These are phyloP conservation scores for Scaptomyza caliginosa DNA, from an alignment of 2,888 invertebrate species.

Conservation along the genomic window DNA sequence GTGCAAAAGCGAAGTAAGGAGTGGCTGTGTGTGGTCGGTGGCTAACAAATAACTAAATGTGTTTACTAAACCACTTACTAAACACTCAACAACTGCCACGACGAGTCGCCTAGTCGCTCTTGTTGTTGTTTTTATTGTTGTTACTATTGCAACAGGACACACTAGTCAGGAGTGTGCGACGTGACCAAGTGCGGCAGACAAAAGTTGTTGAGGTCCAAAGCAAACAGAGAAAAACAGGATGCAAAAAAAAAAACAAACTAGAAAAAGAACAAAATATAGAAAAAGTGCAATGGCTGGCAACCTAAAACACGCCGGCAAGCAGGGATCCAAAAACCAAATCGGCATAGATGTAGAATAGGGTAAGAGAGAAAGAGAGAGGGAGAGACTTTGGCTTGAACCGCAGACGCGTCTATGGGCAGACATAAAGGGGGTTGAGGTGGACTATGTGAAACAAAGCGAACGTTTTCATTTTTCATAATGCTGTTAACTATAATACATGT, in stretches of 20 bases:
- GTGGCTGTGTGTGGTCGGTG: conserved; percentile 45
- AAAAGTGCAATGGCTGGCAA: conserved; percentile 46
- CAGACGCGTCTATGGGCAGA: conserved; percentile 63
- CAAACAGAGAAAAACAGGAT: conserved; percentile 27
- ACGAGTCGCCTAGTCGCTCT: conserved; percentile 17
- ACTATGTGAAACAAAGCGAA: conserved; percentile 29
- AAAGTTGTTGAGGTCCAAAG: conserved; percentile 28
- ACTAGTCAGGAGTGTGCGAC: conserved; percentile 53
- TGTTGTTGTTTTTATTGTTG: conserved; percentile 4
- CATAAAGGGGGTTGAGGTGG: neutral
- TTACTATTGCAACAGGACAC: conserved; percentile 28
- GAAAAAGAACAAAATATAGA: conserved; percentile 29
- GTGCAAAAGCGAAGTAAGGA: conserved; percentile 4
- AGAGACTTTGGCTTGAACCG: conserved; percentile 42
- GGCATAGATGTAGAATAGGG: conserved; percentile 33
- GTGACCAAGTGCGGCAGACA: conserved; percentile 69
- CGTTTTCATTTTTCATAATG: conserved; percentile 75
- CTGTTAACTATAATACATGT: conserved; percentile 55
- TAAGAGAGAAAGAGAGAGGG: conserved; percentile 1
- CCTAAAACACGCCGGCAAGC: conserved; percentile 20
- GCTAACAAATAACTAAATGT: conserved; percentile 77
- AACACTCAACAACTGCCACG: conserved; percentile 73
- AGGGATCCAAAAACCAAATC: conserved; percentile 34
- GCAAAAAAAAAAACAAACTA: conserved; percentile 9
- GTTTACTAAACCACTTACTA: conserved; percentile 80